Percentiles rank a stretch among this genome's conserved stretches.
phyloP scores from a whole-genome alignment of 1,140 invertebrate species.

The Drosophila fuyamai region DNA sequence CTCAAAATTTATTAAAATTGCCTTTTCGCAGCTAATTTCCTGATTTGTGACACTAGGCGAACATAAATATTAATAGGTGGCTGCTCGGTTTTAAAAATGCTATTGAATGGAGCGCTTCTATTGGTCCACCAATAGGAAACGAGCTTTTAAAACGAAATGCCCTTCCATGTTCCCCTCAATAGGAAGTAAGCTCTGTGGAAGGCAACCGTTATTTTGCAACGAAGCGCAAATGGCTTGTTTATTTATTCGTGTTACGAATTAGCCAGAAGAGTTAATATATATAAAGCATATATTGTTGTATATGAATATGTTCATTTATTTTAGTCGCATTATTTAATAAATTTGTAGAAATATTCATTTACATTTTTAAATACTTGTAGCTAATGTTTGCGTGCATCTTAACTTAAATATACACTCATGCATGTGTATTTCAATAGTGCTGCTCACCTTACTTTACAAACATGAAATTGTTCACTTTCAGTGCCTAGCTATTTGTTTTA shows the following conservation, averaged over 20 bases:
- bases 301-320: slow-evolving; percentile 52
- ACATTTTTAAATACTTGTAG: slow-evolving; percentile 67
- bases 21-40: background rate
- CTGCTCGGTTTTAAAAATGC: no score
- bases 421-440: slow-evolving; percentile 16
- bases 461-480: slow-evolving; percentile 72
- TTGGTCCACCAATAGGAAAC: no score
- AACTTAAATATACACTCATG: slow-evolving; percentile 33
- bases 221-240: no score
- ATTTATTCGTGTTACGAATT: no score
- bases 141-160: no score
- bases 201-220: no score
- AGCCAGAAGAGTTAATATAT: no score
- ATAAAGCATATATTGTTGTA: slow-evolving; percentile 11
- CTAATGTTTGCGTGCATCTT: slow-evolving; percentile 60
- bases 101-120: no score
- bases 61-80: background rate
- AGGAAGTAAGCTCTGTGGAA: no score
- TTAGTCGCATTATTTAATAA: slow-evolving; percentile 62
- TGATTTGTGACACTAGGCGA: background rate
- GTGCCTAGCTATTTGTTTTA: slow-evolving; percentile 71
- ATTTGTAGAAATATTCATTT: slow-evolving; percentile 69
- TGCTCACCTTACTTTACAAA: slow-evolving; percentile 39
- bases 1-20: no score
- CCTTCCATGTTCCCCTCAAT: no score